Percentiles rank a stretch among this genome's conserved stretches.
Conservation (phyloP, 92 coral and sea anemone genomes). For the Heliopora coerulea region DNA sequence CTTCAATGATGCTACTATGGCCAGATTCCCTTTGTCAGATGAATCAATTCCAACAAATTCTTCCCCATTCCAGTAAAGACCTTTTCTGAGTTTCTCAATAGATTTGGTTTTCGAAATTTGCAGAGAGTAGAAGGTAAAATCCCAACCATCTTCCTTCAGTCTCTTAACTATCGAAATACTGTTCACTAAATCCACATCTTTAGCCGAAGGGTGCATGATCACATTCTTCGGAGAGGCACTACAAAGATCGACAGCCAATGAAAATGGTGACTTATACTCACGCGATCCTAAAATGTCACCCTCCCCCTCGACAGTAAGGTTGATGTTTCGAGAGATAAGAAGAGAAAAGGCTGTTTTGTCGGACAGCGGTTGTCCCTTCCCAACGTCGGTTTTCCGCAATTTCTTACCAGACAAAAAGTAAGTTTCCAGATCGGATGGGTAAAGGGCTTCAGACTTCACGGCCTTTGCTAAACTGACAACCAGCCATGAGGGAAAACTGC, state of each 20-base stretch:
- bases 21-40: slow-evolving; percentile 5
- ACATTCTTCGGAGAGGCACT: slow-evolving; percentile 29
- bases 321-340: slow-evolving; percentile 45
- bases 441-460: background rate
- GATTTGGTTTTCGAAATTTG: slow-evolving; percentile 32
- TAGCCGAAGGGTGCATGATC: background rate
- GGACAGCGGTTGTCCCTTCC: slow-evolving; percentile 46
- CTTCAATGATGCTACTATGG: slow-evolving; percentile 7
- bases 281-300: slow-evolving; percentile 41
- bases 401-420: slow-evolving; percentile 56
- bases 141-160: slow-evolving; percentile 23
- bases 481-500: slow-evolving; percentile 69
- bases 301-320: slow-evolving; percentile 47
- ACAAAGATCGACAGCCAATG: slow-evolving; percentile 68
- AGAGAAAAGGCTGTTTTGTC: slow-evolving; percentile 54
- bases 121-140: slow-evolving; percentile 9
- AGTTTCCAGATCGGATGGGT: slow-evolving; percentile 45
- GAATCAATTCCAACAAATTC: background rate
- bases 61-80: slow-evolving; percentile 22
- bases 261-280: slow-evolving; percentile 27
- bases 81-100: background rate
- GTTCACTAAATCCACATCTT: background rate
- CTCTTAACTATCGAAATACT: slow-evolving; percentile 15
- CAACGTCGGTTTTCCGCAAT: slow-evolving; percentile 41
- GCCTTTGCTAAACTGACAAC: slow-evolving; percentile 27